Evolutionary conservation across 2,888 invertebrate species (phyloP), one percentile per base, ranked within the genome.

Genomic region (Rhagonycha fulva): DNA sequence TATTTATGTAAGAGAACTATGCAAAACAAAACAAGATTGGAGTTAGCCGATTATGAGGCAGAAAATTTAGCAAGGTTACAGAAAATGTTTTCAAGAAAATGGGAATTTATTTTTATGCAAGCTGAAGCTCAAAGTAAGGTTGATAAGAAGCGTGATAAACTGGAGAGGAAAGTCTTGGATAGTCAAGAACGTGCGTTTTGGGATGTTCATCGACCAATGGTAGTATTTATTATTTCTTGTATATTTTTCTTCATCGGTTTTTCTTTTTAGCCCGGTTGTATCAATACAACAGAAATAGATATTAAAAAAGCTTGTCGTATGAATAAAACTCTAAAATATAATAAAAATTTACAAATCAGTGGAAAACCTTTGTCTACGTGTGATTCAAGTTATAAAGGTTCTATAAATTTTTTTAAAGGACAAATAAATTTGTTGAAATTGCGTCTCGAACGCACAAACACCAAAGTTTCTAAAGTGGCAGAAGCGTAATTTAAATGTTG

Each of bases 61-160:
- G 99, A 99, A 88, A 99, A 98, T 84, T 89, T 99, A 79, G 98
- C 99, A 1, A 91, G 98, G 72, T 90, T 99, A 68, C 99, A 99
- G 90, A 99, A 99, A 89, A 98, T 99, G 96, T 99, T 99, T 89
- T 97, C 97, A 14, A 90, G 99, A 75, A 99, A 99, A 88, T 99
- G 99, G 99, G 99, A 99, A 89, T 99, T 99, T 87, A 99, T 99
- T 84, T 99, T 98, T 88, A 98, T 99, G 98, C 99, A 99, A 89
- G 99, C 95, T 5, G 95, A 96, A 87, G 95, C 91, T 19, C 95
- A 96, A 87, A 94, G 94, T 84, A 94, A 98, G 91, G 99, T 99
- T 68, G 99, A 99, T 87, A 99, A 99, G 88, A 99, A 99, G 86
- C 91, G 99, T 28, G 99, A 99, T 86, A 98, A 99, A 85, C 88